A percentile compares a stretch with the other conserved stretches of the same genome.
phyloP scores from a whole-genome alignment of 2,888 invertebrate genomes.

The Acronicta leporina region DNA sequence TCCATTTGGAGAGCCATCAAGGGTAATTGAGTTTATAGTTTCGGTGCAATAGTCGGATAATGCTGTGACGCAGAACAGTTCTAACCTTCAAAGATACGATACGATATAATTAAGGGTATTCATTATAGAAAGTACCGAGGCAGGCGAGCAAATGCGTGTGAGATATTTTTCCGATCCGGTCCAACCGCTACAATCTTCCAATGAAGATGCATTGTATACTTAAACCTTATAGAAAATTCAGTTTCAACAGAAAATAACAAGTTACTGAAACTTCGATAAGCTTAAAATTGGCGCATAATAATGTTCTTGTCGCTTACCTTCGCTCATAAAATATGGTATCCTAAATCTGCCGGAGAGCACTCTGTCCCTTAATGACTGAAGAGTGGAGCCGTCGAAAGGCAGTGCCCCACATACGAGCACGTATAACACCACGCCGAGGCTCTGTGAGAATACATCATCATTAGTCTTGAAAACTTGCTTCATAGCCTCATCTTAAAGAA shows the following conservation, averaged over 20 bases:
- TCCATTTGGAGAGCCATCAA: conserved; percentile 47
- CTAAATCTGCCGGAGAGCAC: conserved; percentile 98
- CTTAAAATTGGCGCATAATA: conserved; percentile 38
- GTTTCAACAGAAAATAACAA: conserved; percentile 2
- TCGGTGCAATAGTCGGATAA: conserved; percentile 48
- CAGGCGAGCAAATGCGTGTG: conserved; percentile 11
- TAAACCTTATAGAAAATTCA: not conserved
- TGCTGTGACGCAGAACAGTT: conserved; percentile 45
- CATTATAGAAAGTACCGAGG: conserved; percentile 49
- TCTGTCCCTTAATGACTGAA: conserved; percentile 96
- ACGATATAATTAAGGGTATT: too few relatives aligned
- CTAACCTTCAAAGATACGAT: conserved; percentile 50
- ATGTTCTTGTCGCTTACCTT: conserved; percentile 90
- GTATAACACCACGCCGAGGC: conserved; percentile 98
- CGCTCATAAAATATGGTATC: conserved; percentile 99
- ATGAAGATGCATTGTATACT: not conserved
- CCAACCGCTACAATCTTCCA: conserved; percentile 2
- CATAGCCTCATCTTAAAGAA: conserved; percentile 1
- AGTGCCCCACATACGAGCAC: conserved; percentile 98
- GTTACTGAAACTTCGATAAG: conserved; percentile 24
- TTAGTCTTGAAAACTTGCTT: conserved; percentile 32
- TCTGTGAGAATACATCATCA: conserved; percentile 88
- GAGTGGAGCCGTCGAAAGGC: conserved; percentile 98
- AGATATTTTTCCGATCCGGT: conserved; percentile 15
- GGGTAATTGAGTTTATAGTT: conserved; percentile 54